Base-by-base conservation (phyloP, 2,113 vertebrate species). In the Scomber colias region DNA sequence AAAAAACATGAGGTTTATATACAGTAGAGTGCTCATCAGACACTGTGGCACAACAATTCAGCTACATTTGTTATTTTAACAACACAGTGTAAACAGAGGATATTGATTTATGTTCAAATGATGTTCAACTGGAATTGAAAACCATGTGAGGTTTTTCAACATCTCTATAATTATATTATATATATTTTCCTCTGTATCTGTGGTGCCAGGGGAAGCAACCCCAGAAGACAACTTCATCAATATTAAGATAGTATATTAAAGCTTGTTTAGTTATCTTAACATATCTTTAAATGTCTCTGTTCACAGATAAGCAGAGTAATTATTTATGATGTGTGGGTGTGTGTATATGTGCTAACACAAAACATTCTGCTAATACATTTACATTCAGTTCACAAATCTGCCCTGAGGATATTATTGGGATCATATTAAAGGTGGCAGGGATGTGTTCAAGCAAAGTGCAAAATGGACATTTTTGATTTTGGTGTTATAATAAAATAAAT, bases 1-100 rank as follows among this genome's bases (percentile, higher is more conserved):
- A 68, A 64, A 82, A 82, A 73, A 40, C 72, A 81, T 74, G 69
- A 68, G 45, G 75, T 88, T 77, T 45, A 90, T 91, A 86, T 63
- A 85, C 70, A 81, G 69, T 65, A 75, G 49, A 66, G 71, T 75
- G 85, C 76, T 82, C 79, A 81, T 67, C 66, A 62, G 72, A 80
- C 53, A 9, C 63, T 59, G 53, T 57, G 69, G 74, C 50, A 64
- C 55, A 83, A 81, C 75, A 86, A 48, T 72, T 77, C 46, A 35
- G 46, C 61, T 79, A 57, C 71, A 84, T 81, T 66, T 75, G 71
- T 77, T 87, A 79, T 74, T 79, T 71, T 71, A 62, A 63, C 64
- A 67, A 63, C 75, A 30, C 31, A 64, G 14, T 62, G 51, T 31
- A 57, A 51, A 72, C 19, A 72, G 3, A 59, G 46, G 44, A 59